Base-by-base conservation (phyloP, 2,113 vertebrate species). In the Lepus timidus region DNA sequence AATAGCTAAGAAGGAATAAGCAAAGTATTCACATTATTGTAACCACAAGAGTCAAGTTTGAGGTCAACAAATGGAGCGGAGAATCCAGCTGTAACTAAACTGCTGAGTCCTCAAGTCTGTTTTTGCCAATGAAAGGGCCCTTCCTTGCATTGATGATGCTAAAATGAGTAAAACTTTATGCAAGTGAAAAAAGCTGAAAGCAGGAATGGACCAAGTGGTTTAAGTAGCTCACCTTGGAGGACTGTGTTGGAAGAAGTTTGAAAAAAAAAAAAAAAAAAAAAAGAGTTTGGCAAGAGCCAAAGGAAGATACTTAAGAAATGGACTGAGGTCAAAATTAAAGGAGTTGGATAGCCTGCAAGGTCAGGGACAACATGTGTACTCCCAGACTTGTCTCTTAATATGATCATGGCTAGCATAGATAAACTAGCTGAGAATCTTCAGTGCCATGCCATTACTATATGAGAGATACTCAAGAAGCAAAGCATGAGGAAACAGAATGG, bases 381-480 rank as follows among this genome's bases (percentile, higher is more conserved):
- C 19, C 31, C 1, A 49, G 27, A 81, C 31, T 44, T 19, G 5
- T 76, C 52, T 22, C 23, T 70, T 36, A 25, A 13, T 76, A 27
- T 80, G 33, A 10, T 36, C 20, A 14, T 67, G 39, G 27, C 22
- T 49, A n/a, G 62, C 22, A 16, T n/a, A 29, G 25, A 16, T 73
- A n/a, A 71, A 16, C 31, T 25, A 36, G 65, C 73, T 27, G 17
- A n/a, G 67, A 89, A 76, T 76, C 62, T 14, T 22, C 4, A 36
- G 25, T n/a, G 3, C 29, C 29, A 0, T 17, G 4, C 44, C 49
- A 58, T 22, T 31, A n/a, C 33, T 11, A 0, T 25, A 5, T 1
- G 20, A 44, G 51, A 75, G 51, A n/a, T 68, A 36, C 70, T 79
- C 10, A 31, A 39, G 64, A 67, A 85, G n/a, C 31, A 85, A 23